These are phyloP conservation scores for Eilema griseolum DNA, from an alignment of 2,888 invertebrate genomes.

Conservation along the genomic window DNA sequence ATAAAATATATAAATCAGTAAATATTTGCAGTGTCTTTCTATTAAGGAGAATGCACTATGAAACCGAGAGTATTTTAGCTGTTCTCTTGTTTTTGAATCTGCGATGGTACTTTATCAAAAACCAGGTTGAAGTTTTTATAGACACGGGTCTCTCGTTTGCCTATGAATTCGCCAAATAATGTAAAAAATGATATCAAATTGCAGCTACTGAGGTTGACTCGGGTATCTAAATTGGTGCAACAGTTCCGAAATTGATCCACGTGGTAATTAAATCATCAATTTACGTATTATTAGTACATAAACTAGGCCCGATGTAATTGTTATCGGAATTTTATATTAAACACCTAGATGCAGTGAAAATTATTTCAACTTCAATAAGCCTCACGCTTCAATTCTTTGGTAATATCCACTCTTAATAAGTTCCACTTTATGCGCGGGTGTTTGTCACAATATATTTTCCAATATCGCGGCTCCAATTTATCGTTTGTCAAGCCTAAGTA, in stretches of 20 bases:
- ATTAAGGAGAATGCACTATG: neutral
- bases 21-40: neutral
- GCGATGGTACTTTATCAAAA: neutral
- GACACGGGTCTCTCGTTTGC: neutral
- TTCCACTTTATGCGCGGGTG: neutral
- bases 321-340: neutral
- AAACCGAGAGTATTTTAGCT: neutral
- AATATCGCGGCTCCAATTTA: conserved; percentile 28
- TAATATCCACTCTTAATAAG: neutral
- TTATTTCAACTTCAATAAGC: neutral
- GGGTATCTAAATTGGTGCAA: neutral
- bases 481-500: conserved; percentile 25
- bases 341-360: neutral
- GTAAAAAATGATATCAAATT: neutral
- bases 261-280: neutral
- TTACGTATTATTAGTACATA: neutral
- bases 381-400: neutral
- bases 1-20: neutral
- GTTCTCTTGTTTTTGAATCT: neutral
- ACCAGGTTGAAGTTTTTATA: neutral
- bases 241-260: neutral
- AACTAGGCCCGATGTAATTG: neutral
- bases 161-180: neutral
- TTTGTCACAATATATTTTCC: conserved; percentile 12
- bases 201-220: neutral